These are phyloP conservation scores for Festucalex cinctus DNA, from an alignment of 2,113 vertebrate species.

Conservation along the genomic window DNA sequence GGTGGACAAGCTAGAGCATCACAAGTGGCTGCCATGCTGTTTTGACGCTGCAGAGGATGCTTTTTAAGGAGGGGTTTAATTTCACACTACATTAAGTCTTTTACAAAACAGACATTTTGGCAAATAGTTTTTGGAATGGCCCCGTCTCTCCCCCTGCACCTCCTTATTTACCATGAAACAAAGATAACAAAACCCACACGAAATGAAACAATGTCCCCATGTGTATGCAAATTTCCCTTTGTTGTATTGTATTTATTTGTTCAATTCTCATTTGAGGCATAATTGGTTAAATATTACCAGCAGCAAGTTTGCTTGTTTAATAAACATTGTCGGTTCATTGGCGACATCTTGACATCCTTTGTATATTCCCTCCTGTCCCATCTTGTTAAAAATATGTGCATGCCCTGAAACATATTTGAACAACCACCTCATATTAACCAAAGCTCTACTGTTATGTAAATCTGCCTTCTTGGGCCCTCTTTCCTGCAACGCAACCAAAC, in stretches of 20 bases:
- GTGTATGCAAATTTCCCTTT: constrained; percentile 15
- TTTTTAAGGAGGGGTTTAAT: constrained; percentile 59
- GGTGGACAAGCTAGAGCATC: constrained; percentile 56
- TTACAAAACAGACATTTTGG: constrained; percentile 54
- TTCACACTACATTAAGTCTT: constrained; percentile 70
- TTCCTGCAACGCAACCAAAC: background rate
- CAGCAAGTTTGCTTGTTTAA: constrained; percentile 10
- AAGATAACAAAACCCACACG: constrained; percentile 44
- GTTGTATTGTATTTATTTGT: background rate
- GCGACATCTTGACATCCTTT: too few species aligned
- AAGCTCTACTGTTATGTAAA: too few species aligned
- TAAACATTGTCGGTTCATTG: constrained; percentile 6
- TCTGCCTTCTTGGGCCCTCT: constrained; percentile 7
- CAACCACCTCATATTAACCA: too few species aligned
- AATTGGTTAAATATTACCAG: constrained; percentile 20
- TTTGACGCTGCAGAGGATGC: constrained; percentile 44
- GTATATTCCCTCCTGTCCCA: too few species aligned
- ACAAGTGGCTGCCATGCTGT: constrained; percentile 53
- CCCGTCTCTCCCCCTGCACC: constrained; percentile 22
- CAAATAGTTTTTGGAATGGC: constrained; percentile 52
- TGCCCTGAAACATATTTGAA: too few species aligned
- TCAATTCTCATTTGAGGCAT: constrained; percentile 20
- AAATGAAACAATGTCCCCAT: constrained; percentile 26
- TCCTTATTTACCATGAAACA: constrained; percentile 45
- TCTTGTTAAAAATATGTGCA: too few species aligned